Base-by-base conservation (phyloP, 2,888 invertebrate species). In the Mesorhabditis belari region DNA sequence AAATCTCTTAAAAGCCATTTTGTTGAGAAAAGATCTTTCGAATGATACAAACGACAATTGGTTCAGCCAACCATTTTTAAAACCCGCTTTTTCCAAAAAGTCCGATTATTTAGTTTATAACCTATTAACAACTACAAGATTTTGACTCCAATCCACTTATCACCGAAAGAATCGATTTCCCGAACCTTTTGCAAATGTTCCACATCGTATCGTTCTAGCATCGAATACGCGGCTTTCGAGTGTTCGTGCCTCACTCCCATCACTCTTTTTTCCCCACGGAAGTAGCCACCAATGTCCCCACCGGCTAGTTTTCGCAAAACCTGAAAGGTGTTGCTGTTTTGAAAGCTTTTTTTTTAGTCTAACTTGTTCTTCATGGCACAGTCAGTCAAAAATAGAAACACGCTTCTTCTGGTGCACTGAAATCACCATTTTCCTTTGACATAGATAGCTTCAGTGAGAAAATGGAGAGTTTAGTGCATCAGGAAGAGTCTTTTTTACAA, bases 171-270 rank as follows among this genome's bases (percentile, higher is more conserved):
- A n/a, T n/a, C n/a, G n/a, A n/a, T n/a, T n/a, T n/a, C n/a, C n/a
- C n/a, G n/a, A n/a, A n/a, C 79, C 67, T 77, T 70, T 44, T 73
- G 73, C 21, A 64, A 65, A 21, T 71, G 62, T 25, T 76, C 68
- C 28, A 78, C 70, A 52, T 76, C 73, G 56, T 80, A 80, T 29
- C 70, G 65, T 25, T 71, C 70, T 23, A 80, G 65, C 68, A 80
- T 80, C 5, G 71, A 63, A 62, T 75, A 76, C 5, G 80, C 80
- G 5, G 77, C 77, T 19, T 69, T 64, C 19, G 77, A 77, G 56
- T 80, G 80, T 55, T 76, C 74, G 57, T 80, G 80, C 44, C 63
- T 64, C 50, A 77, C 70, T 29, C 77, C 77, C 64, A 74, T 60
- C 49, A 78, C 65, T 21, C 75, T 56, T 49, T 68, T 60, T 35